phyloP scores from a whole-genome alignment of 1,140 invertebrate genomes.

The Coptotermes formosanus region DNA sequence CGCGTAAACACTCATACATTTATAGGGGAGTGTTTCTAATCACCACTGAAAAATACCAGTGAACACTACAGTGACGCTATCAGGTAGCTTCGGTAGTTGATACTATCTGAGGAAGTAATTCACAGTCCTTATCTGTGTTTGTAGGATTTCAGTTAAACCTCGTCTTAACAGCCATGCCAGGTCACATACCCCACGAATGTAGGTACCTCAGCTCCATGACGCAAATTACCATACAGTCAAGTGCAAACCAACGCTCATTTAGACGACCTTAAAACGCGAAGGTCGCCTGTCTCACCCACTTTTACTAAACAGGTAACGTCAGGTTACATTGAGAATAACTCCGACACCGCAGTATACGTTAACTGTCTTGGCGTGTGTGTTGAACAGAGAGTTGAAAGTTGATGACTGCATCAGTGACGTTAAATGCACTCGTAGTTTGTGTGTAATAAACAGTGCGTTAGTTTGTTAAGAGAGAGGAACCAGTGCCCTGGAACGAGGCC shows the following conservation, averaged over 20 bases:
- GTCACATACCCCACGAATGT: background rate
- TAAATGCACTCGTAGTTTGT: no score
- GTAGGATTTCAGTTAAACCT: no score
- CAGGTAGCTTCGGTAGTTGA: no score
- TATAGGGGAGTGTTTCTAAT: no score
- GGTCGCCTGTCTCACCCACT: background rate
- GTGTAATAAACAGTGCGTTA: background rate
- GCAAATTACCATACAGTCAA: background rate
- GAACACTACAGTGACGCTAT: no score
- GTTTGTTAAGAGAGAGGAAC: background rate
- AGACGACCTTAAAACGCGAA: background rate
- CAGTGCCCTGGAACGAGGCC: background rate
- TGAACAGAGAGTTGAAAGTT: background rate
- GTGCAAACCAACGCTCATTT: background rate
- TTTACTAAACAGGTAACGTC: background rate
- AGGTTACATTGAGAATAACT: background rate
- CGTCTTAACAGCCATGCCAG: no score
- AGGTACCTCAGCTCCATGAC: background rate
- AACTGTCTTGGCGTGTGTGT: background rate
- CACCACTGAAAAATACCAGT: no score
- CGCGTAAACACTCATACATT: no score
- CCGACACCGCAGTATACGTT: background rate
- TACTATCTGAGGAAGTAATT: no score
- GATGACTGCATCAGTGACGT: background rate
- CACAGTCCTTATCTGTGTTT: no score